Evolutionary conservation across 2,888 invertebrate species (phyloP).

Genomic region (Trissoscelio sp.): DNA sequence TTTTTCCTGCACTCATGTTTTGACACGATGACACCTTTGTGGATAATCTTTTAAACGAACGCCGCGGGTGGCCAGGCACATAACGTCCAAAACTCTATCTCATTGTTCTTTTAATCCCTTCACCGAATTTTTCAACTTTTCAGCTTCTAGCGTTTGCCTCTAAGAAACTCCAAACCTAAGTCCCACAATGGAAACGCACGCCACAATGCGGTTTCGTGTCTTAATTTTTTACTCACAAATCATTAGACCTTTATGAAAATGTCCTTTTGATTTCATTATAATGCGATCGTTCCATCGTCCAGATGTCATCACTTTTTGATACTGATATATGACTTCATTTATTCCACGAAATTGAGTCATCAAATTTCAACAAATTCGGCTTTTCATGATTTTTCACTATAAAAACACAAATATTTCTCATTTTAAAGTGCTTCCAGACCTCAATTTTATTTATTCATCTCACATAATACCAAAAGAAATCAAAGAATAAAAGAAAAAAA

Average conservation of each 20-base stretch:
- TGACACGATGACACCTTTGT: constrained; percentile 80
- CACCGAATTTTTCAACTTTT: constrained; percentile 67
- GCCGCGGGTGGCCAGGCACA: constrained; percentile 75
- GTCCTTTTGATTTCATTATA: constrained; percentile 46
- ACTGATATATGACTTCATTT: constrained; percentile 16
- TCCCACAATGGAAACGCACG: constrained; percentile 41
- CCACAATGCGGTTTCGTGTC: constrained; percentile 35
- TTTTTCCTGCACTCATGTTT: constrained; percentile 77
- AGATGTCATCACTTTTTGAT: constrained; percentile 21
- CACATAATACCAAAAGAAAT: constrained; percentile 3
- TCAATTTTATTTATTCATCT: constrained; percentile 18
- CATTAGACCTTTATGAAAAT: constrained; percentile 41
- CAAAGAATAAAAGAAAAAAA: constrained; percentile 15
- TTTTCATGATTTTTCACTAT: no score
- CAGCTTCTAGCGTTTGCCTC: constrained; percentile 55
- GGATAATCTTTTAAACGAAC: constrained; percentile 82
- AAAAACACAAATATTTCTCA: neutral
- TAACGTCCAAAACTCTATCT: constrained; percentile 50
- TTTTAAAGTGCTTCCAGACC: neutral
- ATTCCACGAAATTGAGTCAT: no score
- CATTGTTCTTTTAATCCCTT: constrained; percentile 71
- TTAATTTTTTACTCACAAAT: constrained; percentile 55
- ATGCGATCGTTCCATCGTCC: neutral
- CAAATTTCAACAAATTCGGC: no score
- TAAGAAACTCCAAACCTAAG: constrained; percentile 44